Conservation (phyloP, 2,888 invertebrate species). For the Dexiosoma caninum region DNA sequence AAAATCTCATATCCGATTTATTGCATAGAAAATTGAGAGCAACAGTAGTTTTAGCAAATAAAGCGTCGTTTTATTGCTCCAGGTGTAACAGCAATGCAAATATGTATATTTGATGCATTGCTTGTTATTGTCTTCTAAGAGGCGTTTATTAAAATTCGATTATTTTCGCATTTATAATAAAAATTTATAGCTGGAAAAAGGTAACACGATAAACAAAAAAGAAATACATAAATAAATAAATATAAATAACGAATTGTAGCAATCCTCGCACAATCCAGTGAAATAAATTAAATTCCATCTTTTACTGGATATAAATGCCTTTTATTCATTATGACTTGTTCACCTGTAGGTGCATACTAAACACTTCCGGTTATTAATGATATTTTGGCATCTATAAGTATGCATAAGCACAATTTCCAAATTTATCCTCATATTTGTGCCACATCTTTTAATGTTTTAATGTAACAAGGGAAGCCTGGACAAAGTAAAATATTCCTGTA, state of each 20-base stretch:
- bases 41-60: background rate
- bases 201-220: background rate
- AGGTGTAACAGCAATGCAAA: constrained; percentile 15
- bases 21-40: background rate
- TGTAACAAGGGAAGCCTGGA: background rate
- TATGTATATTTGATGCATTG: background rate
- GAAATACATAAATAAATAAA: constrained; percentile 8
- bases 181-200: constrained; percentile 50
- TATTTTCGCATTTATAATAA: constrained; percentile 50
- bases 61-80: constrained; percentile 8
- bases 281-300: background rate
- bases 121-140: background rate
- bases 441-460: background rate
- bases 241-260: background rate
- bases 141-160: constrained; percentile 50
- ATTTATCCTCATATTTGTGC: background rate
- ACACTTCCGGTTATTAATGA: constrained; percentile 48
- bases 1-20: background rate
- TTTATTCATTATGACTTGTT: background rate
- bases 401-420: background rate
- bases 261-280: background rate
- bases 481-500: no score
- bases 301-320: background rate
- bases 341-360: constrained; percentile 18
- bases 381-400: background rate